Evolutionary conservation across 1,140 invertebrate species (phyloP).

Genomic region (Leptinotarsa undecemlineata): DNA sequence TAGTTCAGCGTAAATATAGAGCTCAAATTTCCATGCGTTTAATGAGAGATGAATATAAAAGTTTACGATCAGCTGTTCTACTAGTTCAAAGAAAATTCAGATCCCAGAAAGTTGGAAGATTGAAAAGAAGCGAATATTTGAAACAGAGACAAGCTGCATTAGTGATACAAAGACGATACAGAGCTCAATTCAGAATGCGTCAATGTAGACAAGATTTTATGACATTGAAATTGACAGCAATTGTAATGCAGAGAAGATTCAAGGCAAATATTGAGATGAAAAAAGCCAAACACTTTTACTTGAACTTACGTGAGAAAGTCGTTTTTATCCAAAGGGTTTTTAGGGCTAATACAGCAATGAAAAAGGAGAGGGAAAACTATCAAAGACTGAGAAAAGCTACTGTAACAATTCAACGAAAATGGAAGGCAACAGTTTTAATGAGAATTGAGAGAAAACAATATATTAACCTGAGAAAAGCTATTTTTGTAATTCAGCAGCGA

Average conservation of each 20-base stretch:
- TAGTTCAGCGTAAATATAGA: conserved; percentile 50
- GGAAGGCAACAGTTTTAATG: conserved; percentile 47
- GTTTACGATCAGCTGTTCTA: conserved; percentile 2
- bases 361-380: conserved; percentile 47
- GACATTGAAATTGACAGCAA: conserved; percentile 39
- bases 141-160: conserved; percentile 39
- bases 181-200: conserved; percentile 42
- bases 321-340: conserved; percentile 57
- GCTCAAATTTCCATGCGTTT: conserved; percentile 21
- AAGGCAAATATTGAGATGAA: conserved; percentile 47
- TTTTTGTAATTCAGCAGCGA: conserved; percentile 18
- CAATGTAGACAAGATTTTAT: conserved; percentile 45
- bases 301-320: conserved; percentile 15
- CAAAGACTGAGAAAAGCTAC: conserved; percentile 47
- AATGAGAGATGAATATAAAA: conserved; percentile 3
- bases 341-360: conserved; percentile 51
- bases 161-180: conserved; percentile 57
- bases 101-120: conserved; percentile 45
- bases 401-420: conserved; percentile 55
- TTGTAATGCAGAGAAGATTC: conserved; percentile 49
- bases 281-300: conserved; percentile 42
- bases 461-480: conserved; percentile 2
- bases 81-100: conserved; percentile 50
- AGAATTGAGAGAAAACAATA: neutral
- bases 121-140: conserved; percentile 36